These are phyloP conservation scores for Limosa lapponica DNA, from an alignment of 2,797 vertebrate genomes.

Conservation along the genomic window DNA sequence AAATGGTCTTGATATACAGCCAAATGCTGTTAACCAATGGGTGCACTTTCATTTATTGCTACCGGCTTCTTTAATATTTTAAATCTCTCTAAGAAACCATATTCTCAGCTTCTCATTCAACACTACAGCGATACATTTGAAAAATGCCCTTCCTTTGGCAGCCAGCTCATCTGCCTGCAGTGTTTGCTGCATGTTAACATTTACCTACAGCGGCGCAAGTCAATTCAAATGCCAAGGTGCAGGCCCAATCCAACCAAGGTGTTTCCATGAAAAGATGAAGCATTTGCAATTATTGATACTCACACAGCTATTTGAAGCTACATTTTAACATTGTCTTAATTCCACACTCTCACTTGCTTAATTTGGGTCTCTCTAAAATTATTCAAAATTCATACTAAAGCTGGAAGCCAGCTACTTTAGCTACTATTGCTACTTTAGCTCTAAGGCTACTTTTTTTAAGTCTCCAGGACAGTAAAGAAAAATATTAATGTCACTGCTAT, in stretches of 20 bases:
- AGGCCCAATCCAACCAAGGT: not conserved
- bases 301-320: not conserved
- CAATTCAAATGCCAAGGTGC: not conserved
- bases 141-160: conserved; percentile 11
- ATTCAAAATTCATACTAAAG: conserved; percentile 11
- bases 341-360: not conserved
- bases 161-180: not conserved
- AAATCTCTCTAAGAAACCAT: not conserved
- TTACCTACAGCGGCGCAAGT: not conserved
- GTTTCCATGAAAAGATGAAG: not conserved
- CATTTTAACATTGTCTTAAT: not conserved
- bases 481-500: not conserved
- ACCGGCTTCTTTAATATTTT: conserved; percentile 30
- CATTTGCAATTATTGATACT: not conserved
- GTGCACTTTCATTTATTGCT: not conserved
- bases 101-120: not conserved
- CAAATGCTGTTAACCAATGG: not conserved
- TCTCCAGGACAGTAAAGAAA: not conserved
- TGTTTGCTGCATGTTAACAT: conserved; percentile 12
- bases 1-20: conserved; percentile 34
- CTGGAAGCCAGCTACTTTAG: not conserved
- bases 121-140: not conserved
- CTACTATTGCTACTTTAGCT: not conserved
- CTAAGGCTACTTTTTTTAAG: not conserved
- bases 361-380: conserved; percentile 30